phyloP scores from a whole-genome alignment of 2,797 vertebrate species.

The Danio aesculapii region DNA sequence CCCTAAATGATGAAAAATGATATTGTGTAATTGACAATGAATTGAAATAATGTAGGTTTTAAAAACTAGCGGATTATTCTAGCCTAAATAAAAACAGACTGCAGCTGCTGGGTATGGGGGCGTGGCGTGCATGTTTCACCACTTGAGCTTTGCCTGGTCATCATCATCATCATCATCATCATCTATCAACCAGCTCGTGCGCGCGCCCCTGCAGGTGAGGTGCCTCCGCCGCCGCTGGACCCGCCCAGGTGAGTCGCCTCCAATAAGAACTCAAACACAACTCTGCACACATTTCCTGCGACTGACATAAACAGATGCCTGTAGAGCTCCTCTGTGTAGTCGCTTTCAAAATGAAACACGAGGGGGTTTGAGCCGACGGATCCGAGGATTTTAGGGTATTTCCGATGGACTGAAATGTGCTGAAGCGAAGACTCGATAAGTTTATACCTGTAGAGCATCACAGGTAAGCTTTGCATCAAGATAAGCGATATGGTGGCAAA shows the following conservation, averaged over 20 bases:
- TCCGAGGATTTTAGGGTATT: background rate
- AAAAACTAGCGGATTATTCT: background rate
- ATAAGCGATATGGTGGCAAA: background rate
- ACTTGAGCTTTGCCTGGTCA: background rate
- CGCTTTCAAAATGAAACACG: conserved; percentile 5
- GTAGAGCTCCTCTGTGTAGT: background rate
- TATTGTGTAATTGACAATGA: background rate
- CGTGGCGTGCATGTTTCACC: background rate
- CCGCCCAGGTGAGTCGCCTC: conserved; percentile 70
- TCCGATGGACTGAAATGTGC: background rate
- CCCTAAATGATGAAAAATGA: background rate
- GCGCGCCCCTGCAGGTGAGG: conserved; percentile 72
- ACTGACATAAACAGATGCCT: background rate
- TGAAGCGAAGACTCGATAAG: background rate
- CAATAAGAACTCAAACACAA: conserved; percentile 66
- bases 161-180: background rate
- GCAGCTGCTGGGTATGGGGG: too few relatives aligned
- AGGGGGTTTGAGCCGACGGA: background rate
- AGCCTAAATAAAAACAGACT: background rate
- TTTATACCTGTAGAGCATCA: conserved; percentile 33
- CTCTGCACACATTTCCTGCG: conserved; percentile 53
- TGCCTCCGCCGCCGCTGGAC: conserved; percentile 62
- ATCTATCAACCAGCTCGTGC: background rate
- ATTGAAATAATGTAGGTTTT: background rate
- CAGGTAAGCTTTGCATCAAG: conserved; percentile 43